Conservation (phyloP, 92 coral and sea anemone species). For the Scolanthus callimorphus region DNA sequence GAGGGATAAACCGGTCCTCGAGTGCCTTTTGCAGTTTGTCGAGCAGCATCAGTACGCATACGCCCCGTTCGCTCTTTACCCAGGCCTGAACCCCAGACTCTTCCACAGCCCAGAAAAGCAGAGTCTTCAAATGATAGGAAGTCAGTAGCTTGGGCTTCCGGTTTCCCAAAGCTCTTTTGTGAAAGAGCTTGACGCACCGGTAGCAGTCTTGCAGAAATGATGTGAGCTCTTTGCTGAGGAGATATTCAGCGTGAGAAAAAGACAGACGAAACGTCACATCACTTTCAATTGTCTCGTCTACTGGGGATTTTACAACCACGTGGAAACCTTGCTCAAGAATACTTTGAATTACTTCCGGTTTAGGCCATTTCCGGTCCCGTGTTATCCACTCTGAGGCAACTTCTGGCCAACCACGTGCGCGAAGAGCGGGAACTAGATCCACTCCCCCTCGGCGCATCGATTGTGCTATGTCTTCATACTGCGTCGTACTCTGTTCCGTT, state of each 20-base stretch:
- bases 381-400: constrained; percentile 54
- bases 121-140: constrained; percentile 65
- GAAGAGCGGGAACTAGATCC: constrained; percentile 72
- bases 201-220: constrained; percentile 65
- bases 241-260: constrained; percentile 70
- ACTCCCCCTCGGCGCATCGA: constrained; percentile 10
- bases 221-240: constrained; percentile 55
- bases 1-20: constrained; percentile 30
- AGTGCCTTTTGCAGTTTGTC: constrained; percentile 44
- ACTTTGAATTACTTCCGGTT: constrained; percentile 22
- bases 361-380: constrained; percentile 73
- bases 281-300: constrained; percentile 12
- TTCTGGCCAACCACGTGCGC: constrained; percentile 58
- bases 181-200: constrained; percentile 56
- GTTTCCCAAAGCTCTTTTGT: constrained; percentile 23
- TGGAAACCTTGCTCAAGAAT: constrained; percentile 60
- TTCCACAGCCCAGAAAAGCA: constrained; percentile 47
- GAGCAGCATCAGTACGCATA: constrained; percentile 60
- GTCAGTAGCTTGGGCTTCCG: constrained; percentile 31
- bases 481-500: background rate
- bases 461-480: background rate
- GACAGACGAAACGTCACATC: constrained; percentile 72
- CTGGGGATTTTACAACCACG: constrained; percentile 56
- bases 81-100: no score
- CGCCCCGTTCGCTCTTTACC: no score